Base-by-base conservation (phyloP, 2,888 invertebrate species). In the Drosophila yooni region DNA sequence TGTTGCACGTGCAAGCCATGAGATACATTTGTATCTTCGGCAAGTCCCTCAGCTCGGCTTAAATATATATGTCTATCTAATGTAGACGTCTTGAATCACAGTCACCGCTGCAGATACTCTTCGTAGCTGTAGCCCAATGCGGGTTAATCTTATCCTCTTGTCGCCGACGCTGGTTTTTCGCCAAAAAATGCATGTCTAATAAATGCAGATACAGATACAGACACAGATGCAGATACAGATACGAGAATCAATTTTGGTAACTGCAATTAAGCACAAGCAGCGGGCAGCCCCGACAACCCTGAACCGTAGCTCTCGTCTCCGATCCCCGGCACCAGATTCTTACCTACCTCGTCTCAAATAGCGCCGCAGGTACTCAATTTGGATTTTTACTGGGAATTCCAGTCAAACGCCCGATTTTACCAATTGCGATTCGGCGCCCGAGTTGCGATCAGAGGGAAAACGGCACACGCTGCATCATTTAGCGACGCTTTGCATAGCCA, bases 401-500 rank as follows among this genome's bases (percentile, higher is more conserved):
- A 46, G 46, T 15, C 40, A 50, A 21, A 58, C 56, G 59, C 29
- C 61, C 62, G 31, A 38, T 62, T 68, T 57, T 27, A 10, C 50
- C 48, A 58, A 61, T 69, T 69, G 60, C 68, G 38, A 69, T 66
- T 67, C 43, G 65, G 58, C 51, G 54, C 51, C 73, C 46, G 36
- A 40, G 43, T 59, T 51, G 56, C 61, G 56, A 71, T 51, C 43
- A n/a, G 40, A 38, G 38, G 10, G 38, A 13, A 53, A 11, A 52
- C 63, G 57, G 70, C 75, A 76, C 85, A 85, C 85, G 85, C 89
- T 80, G 68, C 69, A 65, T 38, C 77, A 52, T 88, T 83, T 81
- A 78, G 76, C 73, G 77, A 75, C 82, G 78, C 82, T 88, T 88
- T 88, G 84, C 84, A 83, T 83, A 83, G 75, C 51, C 25, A 18